Percentiles rank a stretch among this genome's conserved stretches.
These are phyloP conservation scores for Aurelia sp. DNA, from an alignment of 30 jellyfish, hydroid and myxozoan genomes.

Conservation along the genomic window DNA sequence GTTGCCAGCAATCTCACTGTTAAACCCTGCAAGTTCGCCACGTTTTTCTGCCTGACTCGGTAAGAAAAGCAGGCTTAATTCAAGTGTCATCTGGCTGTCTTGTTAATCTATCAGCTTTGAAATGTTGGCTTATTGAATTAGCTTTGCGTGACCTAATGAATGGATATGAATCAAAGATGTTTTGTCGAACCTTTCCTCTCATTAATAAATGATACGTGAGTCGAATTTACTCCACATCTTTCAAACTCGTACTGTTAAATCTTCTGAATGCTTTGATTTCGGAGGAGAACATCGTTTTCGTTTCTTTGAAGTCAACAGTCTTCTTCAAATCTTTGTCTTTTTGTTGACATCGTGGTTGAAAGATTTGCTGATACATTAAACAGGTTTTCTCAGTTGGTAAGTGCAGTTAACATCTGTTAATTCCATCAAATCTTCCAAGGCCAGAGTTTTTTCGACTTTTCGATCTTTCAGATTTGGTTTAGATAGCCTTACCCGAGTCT, in stretches of 20 bases:
- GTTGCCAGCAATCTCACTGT: too few species aligned
- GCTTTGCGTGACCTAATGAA: conserved; percentile 65
- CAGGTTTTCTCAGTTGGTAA: too few species aligned
- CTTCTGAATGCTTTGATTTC: not conserved
- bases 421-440: too few species aligned
- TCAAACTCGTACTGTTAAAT: not conserved
- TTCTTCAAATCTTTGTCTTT: not conserved
- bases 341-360: too few species aligned
- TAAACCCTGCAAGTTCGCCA: too few species aligned
- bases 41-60: too few species aligned
- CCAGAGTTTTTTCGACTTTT: too few species aligned
- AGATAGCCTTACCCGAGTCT: too few species aligned
- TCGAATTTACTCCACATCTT: not conserved
- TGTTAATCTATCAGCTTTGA: not conserved
- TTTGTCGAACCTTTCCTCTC: conserved; percentile 23
- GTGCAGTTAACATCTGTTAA: too few species aligned
- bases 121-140: conserved; percentile 28
- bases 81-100: conserved; percentile 29
- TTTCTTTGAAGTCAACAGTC: not conserved
- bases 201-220: conserved; percentile 35
- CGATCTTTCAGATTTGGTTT: too few species aligned
- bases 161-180: not conserved
- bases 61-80: conserved; percentile 9
- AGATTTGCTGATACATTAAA: too few species aligned
- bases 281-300: not conserved